Percentiles rank a stretch among this genome's conserved stretches.
These are phyloP conservation scores for Nebria salina DNA, from an alignment of 2,888 invertebrate genomes.

Conservation along the genomic window DNA sequence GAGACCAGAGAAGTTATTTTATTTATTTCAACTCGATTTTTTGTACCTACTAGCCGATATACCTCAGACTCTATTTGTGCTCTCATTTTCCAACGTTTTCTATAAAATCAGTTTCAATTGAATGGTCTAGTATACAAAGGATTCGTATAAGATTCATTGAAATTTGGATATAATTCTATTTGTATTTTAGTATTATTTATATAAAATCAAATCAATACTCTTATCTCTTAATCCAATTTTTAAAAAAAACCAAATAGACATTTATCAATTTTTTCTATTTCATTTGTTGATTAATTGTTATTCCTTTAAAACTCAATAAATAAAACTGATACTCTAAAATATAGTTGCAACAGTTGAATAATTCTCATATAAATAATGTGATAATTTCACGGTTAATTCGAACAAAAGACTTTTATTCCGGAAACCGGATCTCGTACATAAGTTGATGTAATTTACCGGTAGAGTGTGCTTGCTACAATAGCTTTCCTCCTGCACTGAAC, in stretches of 20 bases:
- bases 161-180: too few relatives aligned
- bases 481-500: conserved; percentile 4
- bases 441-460: conserved; percentile 1
- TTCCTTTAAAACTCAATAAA: not conserved
- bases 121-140: too few relatives aligned
- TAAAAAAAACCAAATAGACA: too few relatives aligned
- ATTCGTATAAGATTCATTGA: too few relatives aligned
- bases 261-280: too few relatives aligned
- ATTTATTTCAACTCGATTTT: not conserved
- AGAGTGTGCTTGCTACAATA: not conserved
- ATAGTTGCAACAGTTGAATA: not conserved
- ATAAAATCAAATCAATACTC: too few relatives aligned
- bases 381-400: conserved; percentile 1
- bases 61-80: too few relatives aligned
- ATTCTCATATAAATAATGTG: not conserved
- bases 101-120: too few relatives aligned
- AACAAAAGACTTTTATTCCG: not conserved
- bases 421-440: conserved; percentile 1
- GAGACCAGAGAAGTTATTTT: not conserved
- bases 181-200: too few relatives aligned
- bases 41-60: not conserved
- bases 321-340: not conserved
- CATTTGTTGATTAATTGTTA: not conserved
- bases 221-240: too few relatives aligned
- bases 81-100: too few relatives aligned